Evolutionary conservation across 2,113 vertebrate genomes (phyloP).

Genomic region (Gnathonemus echidnorhynchus): DNA sequence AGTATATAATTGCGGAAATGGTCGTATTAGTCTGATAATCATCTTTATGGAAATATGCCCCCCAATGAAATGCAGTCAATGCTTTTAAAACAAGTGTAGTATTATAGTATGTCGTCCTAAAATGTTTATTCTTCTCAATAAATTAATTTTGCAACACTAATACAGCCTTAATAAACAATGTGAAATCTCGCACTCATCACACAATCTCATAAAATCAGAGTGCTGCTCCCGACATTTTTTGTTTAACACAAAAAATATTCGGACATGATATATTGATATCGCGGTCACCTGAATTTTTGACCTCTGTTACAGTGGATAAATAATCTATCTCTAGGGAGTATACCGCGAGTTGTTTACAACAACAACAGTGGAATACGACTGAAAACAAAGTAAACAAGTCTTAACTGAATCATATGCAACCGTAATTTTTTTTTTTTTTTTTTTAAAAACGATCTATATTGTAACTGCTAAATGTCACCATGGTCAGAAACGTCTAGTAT

Average conservation of each 20-base stretch:
- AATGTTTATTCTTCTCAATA: background rate
- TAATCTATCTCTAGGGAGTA: background rate
- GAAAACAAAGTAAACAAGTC: background rate
- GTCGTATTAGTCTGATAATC: background rate
- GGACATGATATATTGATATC: background rate
- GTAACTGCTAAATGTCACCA: background rate
- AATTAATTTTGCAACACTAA: background rate
- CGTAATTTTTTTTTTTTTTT: background rate
- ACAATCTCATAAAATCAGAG: background rate
- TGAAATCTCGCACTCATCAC: background rate
- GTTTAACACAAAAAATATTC: background rate
- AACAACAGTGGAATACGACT: background rate
- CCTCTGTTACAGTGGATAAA: background rate
- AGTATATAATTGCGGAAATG: background rate
- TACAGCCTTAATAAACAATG: background rate
- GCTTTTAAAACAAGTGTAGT: background rate
- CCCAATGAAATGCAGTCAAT: background rate
- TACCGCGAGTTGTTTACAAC: background rate
- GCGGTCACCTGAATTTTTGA: background rate
- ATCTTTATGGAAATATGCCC: background rate
- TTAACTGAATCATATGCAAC: background rate
- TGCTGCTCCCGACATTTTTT: background rate
- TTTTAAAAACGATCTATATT: background rate
- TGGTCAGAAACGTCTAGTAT: background rate
- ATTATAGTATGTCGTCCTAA: background rate